Percentiles rank a stretch among this genome's conserved stretches.
phyloP scores from a whole-genome alignment of 2,797 vertebrate species.

The Neosilurus mollespiculum region DNA sequence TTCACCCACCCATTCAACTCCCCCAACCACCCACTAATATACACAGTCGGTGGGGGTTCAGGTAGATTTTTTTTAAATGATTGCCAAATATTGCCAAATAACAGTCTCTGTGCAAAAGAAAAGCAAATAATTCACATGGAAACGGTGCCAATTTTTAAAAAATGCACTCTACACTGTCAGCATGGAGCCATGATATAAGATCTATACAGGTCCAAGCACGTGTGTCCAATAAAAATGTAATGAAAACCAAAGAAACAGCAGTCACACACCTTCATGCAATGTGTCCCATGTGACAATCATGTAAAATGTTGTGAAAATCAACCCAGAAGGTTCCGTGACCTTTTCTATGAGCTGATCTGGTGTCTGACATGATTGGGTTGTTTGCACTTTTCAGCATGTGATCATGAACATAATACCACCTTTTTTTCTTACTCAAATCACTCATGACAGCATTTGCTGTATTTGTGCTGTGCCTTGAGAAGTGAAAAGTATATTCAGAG shows the following conservation, averaged over 20 bases:
- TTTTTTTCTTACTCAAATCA: slow-evolving; percentile 16
- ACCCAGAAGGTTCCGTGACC: slow-evolving; percentile 34
- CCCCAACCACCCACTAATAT: slow-evolving; percentile 23
- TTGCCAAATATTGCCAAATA: slow-evolving; percentile 21
- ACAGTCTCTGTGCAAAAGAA: not conserved
- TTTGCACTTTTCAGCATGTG: not conserved
- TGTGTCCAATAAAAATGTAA: slow-evolving; percentile 70
- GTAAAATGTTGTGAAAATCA: slow-evolving; percentile 59
- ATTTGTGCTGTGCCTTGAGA: not conserved
- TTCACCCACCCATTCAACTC: not conserved
- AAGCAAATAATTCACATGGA: not conserved
- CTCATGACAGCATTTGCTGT: not conserved
- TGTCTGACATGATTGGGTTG: slow-evolving; percentile 10
- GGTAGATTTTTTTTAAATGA: not conserved
- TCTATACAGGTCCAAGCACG: slow-evolving; percentile 60
- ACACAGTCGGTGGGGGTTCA: not conserved
- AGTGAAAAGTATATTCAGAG: slow-evolving; percentile 18
- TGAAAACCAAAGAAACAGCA: slow-evolving; percentile 53
- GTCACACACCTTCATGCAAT: slow-evolving; percentile 71
- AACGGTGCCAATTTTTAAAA: not conserved
- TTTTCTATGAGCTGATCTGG: slow-evolving; percentile 27
- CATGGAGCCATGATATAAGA: slow-evolving; percentile 51
- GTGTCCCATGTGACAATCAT: slow-evolving; percentile 67
- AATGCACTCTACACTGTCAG: not conserved
- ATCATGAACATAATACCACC: not conserved